Conservation (phyloP, 2,797 vertebrate genomes). For the Acrocephalus scirpaceus region DNA sequence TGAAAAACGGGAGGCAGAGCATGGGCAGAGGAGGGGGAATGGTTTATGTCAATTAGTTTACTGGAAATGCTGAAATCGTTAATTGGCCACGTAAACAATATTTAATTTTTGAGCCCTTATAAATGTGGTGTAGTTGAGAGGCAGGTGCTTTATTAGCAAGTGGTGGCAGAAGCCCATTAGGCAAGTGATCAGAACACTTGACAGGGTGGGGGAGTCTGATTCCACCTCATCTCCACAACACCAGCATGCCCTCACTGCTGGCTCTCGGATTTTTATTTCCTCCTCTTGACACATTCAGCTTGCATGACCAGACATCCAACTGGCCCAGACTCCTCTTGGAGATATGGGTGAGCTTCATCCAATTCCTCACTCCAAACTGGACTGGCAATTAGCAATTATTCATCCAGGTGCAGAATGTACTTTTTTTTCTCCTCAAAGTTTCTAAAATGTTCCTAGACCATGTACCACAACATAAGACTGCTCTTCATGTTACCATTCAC, state of each 20-base stretch:
- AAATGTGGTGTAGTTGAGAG: neutral
- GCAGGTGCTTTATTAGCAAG: neutral
- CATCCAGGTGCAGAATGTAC: neutral
- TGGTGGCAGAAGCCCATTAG: neutral
- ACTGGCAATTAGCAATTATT: neutral
- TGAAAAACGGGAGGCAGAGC: neutral
- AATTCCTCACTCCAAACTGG: neutral
- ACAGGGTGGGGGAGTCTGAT: neutral
- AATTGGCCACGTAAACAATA: neutral
- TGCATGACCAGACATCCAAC: neutral
- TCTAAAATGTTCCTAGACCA: neutral
- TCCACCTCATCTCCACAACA: neutral
- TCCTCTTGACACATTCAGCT: neutral
- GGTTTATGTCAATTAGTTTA: neutral
- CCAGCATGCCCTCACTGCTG: accelerated
- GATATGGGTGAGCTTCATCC: neutral
- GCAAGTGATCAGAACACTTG: neutral
- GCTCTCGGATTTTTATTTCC: neutral
- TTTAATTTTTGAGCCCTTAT: neutral
- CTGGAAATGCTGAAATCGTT: neutral
- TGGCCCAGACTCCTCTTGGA: neutral
- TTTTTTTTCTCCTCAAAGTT: neutral
- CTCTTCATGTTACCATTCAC: neutral
- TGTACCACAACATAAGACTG: neutral
- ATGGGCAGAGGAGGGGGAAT: neutral